These are phyloP conservation scores for Hyaena hyaena DNA, from an alignment of 2,113 vertebrate genomes.

Conservation along the genomic window DNA sequence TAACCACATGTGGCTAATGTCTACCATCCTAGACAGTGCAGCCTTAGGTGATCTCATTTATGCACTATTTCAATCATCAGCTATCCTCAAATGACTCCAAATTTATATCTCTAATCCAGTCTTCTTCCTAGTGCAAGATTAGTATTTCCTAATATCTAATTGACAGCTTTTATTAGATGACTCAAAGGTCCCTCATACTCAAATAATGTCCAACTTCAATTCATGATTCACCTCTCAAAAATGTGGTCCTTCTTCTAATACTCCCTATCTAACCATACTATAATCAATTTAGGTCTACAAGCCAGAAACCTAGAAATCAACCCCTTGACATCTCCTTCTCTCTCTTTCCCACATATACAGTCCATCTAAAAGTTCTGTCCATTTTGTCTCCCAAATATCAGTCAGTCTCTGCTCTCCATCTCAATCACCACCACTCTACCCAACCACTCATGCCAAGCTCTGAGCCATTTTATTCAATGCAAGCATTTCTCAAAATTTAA, in stretches of 20 bases:
- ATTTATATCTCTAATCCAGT: background rate
- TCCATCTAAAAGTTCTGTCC: background rate
- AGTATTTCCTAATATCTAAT: background rate
- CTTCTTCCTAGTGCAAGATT: background rate
- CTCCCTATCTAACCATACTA: background rate
- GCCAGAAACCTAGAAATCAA: constrained; percentile 14
- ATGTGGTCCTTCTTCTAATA: background rate
- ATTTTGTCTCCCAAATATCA: constrained; percentile 4
- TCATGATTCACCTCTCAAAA: background rate
- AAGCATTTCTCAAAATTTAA: constrained; percentile 6
- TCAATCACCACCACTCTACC: background rate
- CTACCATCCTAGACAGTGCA: background rate
- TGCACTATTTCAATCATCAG: background rate
- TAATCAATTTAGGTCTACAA: background rate
- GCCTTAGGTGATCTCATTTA: background rate
- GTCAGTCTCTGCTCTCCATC: background rate
- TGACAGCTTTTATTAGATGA: constrained; percentile 49
- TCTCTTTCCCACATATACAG: background rate
- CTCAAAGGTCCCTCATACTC: background rate
- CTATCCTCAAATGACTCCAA: background rate
- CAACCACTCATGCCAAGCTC: background rate
- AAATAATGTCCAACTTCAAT: constrained; percentile 6
- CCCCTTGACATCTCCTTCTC: background rate
- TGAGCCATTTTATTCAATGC: background rate
- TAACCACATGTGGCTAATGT: background rate